phyloP scores from a whole-genome alignment of 2,888 invertebrate genomes.

The Volucella inanis region DNA sequence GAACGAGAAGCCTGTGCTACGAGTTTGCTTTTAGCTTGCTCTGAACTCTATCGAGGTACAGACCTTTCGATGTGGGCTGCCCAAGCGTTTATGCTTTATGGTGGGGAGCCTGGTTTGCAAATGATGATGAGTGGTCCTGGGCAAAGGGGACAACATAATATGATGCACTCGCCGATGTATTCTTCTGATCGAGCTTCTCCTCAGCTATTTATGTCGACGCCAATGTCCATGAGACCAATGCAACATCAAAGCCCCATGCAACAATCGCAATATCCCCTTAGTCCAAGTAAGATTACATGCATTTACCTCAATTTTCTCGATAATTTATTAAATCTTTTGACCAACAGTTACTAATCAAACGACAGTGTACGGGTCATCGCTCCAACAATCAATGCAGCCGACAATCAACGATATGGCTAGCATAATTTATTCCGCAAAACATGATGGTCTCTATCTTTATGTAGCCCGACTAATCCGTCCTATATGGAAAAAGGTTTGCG shows the following conservation, averaged over 20 bases:
- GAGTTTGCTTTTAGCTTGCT: constrained; percentile 92
- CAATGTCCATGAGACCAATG: constrained; percentile 78
- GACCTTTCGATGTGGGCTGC: constrained; percentile 94
- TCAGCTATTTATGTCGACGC: constrained; percentile 82
- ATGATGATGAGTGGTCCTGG: constrained; percentile 75
- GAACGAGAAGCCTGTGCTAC: constrained; percentile 95
- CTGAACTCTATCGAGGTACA: constrained; percentile 84
- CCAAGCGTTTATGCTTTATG: constrained; percentile 95
- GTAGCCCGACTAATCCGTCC: constrained; percentile 93
- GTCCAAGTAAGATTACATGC: constrained; percentile 81
- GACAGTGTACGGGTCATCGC: constrained; percentile 32
- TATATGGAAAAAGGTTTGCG: constrained; percentile 93
- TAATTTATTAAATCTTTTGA: too few species aligned
- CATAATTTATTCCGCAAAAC: constrained; percentile 90
- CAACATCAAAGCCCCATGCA: constrained; percentile 82
- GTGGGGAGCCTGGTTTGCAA: constrained; percentile 87
- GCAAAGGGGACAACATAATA: constrained; percentile 66
- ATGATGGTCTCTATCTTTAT: constrained; percentile 96
- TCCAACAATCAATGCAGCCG: constrained; percentile 67
- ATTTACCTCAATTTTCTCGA: neutral
- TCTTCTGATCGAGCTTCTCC: constrained; percentile 76
- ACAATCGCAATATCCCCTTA: constrained; percentile 82
- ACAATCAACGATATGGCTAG: constrained; percentile 77
- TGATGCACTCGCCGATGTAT: constrained; percentile 56
- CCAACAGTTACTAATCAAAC: constrained; percentile 40